phyloP scores from a whole-genome alignment of 1,140 invertebrate genomes.

The Triops cancriformis region DNA sequence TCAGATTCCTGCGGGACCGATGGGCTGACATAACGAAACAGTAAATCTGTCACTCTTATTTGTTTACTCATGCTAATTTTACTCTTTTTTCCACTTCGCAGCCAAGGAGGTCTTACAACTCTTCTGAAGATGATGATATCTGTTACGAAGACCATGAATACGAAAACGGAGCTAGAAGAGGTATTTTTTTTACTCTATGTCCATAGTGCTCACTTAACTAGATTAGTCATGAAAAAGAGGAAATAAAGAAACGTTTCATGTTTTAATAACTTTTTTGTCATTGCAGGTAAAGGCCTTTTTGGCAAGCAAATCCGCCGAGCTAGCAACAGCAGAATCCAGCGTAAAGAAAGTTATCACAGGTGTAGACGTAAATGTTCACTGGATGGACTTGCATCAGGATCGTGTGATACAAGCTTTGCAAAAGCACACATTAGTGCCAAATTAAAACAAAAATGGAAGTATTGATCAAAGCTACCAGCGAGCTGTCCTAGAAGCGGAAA shows the following conservation, averaged over 20 bases:
- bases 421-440: slow-evolving; percentile 25
- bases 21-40: slow-evolving; percentile 59
- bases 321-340: slow-evolving; percentile 54
- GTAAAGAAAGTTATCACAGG: slow-evolving; percentile 69
- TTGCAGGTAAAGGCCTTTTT: slow-evolving; percentile 36
- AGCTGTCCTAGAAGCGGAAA: background rate
- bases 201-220: too few relatives aligned
- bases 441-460: background rate
- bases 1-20: slow-evolving; percentile 61
- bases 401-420: slow-evolving; percentile 62
- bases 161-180: slow-evolving; percentile 61
- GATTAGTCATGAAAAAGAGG: too few relatives aligned
- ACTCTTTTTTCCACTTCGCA: slow-evolving; percentile 53
- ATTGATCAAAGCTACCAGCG: background rate
- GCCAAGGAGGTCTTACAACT: slow-evolving; percentile 36
- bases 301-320: slow-evolving; percentile 34
- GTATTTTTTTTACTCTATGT: slow-evolving; percentile 43
- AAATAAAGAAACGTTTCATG: too few relatives aligned
- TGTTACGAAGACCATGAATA: slow-evolving; percentile 58
- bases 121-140: slow-evolving; percentile 34
- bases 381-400: slow-evolving; percentile 65
- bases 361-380: slow-evolving; percentile 65
- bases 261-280: too few relatives aligned
- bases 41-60: slow-evolving; percentile 44
- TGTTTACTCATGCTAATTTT: background rate